A percentile compares a stretch with the other conserved stretches of the same genome.
phyloP scores from a whole-genome alignment of 1,140 invertebrate species.

The Microplitis mediator region DNA sequence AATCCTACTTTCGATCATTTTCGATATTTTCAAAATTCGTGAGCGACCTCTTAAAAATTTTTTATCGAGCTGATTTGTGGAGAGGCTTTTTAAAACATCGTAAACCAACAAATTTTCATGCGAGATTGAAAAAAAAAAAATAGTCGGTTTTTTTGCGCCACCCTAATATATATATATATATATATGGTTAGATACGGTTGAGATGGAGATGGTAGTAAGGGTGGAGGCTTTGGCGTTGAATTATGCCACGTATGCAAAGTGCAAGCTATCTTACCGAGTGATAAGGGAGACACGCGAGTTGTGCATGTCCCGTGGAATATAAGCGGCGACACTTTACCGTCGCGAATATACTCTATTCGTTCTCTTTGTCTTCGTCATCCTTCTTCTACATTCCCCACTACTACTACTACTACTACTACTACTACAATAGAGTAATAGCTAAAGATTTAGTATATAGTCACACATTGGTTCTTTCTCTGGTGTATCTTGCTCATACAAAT shows the following conservation, averaged over 20 bases:
- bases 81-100: no score
- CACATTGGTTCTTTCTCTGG: not conserved
- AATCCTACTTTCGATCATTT: no score
- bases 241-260: constrained; percentile 59
- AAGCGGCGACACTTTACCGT: constrained; percentile 48
- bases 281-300: constrained; percentile 58
- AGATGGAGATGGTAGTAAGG: constrained; percentile 7
- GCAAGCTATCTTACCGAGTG: constrained; percentile 56
- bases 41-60: no score
- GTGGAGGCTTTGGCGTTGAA: constrained; percentile 47
- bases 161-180: no score
- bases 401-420: not conserved
- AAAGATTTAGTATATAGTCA: not conserved
- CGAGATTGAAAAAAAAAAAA: no score
- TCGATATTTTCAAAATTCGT: no score
- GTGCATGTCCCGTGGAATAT: constrained; percentile 53
- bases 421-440: no score
- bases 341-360: not conserved
- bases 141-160: no score
- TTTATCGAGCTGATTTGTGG: no score
- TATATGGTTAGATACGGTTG: not conserved
- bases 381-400: not conserved
- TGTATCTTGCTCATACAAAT: constrained; percentile 7
- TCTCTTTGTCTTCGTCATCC: not conserved
- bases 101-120: no score